Evolutionary conservation across 2,113 vertebrate species (phyloP).

Genomic region (Cygnus buccinator): DNA sequence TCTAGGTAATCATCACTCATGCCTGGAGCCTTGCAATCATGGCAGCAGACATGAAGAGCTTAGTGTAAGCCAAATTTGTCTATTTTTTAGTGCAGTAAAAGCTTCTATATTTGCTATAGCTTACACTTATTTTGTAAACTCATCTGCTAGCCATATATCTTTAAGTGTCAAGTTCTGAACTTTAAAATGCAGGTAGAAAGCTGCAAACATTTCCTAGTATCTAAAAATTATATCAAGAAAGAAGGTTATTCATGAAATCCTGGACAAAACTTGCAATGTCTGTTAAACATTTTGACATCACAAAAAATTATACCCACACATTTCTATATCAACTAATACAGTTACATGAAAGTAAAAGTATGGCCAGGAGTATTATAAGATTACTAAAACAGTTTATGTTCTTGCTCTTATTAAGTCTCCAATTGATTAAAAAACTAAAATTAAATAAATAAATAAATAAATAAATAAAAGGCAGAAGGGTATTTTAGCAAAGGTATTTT

Average conservation of each 20-base stretch:
- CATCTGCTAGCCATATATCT: background rate
- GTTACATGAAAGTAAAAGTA: conserved; percentile 24
- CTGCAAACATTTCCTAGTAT: background rate
- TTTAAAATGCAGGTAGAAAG: conserved; percentile 12
- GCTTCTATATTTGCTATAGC: background rate
- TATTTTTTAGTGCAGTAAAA: background rate
- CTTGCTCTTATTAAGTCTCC: background rate
- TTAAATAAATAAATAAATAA: background rate
- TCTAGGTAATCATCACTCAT: conserved; percentile 37
- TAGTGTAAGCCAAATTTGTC: background rate
- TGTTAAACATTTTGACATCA: background rate
- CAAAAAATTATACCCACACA: background rate
- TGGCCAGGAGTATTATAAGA: background rate
- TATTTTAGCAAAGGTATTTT: background rate
- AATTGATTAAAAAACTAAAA: background rate
- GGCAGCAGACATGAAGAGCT: background rate
- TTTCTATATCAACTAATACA: conserved; percentile 31
- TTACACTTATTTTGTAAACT: background rate
- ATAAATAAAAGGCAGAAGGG: background rate
- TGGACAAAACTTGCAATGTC: background rate
- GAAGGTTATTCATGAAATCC: conserved; percentile 14
- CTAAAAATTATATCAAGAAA: background rate
- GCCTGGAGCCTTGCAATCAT: background rate
- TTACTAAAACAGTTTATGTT: conserved; percentile 27
- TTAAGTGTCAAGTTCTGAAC: background rate